Evolutionary conservation across 2,888 invertebrate species (phyloP).

Genomic region (Frankliniella intonsa): DNA sequence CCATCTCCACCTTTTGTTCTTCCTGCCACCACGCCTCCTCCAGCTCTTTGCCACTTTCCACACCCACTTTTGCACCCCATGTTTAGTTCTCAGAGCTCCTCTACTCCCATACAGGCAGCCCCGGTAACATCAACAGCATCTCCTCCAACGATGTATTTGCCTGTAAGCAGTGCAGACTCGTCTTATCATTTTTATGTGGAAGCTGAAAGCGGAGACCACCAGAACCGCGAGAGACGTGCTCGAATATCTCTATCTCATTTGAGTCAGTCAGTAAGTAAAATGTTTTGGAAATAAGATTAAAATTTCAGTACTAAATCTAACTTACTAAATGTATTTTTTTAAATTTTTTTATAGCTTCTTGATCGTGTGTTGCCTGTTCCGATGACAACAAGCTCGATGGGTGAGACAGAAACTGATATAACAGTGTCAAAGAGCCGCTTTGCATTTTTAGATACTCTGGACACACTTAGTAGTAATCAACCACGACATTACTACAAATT

Average conservation of each 20-base stretch:
- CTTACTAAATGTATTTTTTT: not conserved
- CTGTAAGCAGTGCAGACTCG: not conserved
- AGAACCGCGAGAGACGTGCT: not conserved
- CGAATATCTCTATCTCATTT: constrained; percentile 5
- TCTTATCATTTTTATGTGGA: constrained; percentile 17
- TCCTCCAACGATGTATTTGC: not conserved
- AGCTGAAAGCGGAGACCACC: not conserved
- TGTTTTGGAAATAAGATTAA: not conserved
- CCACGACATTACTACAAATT: constrained; percentile 67
- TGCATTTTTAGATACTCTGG: not conserved
- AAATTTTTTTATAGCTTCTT: not conserved
- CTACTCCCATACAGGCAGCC: not conserved
- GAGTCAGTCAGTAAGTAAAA: not conserved
- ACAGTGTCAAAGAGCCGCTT: constrained; percentile 50
- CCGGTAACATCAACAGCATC: not conserved
- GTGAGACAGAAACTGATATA: constrained; percentile 55
- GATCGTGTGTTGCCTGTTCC: constrained; percentile 39
- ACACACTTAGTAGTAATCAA: constrained; percentile 41
- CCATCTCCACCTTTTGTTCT: constrained; percentile 1
- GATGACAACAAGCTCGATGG: constrained; percentile 53
- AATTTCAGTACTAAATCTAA: not conserved
- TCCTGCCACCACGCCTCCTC: not conserved
- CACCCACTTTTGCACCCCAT: not conserved
- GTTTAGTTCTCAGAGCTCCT: not conserved
- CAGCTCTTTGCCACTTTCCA: not conserved